phyloP scores from a whole-genome alignment of 2,113 vertebrate genomes.

The Rhegmatorhina hoffmannsi region DNA sequence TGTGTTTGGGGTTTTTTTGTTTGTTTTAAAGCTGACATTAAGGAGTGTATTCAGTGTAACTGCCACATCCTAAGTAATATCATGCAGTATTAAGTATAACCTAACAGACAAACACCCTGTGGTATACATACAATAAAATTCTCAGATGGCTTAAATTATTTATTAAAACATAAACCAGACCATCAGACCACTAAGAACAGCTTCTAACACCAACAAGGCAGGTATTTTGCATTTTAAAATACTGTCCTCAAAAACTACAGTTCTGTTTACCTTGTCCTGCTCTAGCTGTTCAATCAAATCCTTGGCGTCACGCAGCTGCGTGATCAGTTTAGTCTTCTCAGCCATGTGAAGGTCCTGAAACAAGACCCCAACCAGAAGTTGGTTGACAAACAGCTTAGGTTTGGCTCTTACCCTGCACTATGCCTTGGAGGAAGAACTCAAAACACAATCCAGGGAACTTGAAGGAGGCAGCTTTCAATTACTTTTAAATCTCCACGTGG shows the following conservation, averaged over 20 bases:
- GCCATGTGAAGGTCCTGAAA: constrained; percentile 90
- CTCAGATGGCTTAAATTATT: not conserved
- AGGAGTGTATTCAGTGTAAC: not conserved
- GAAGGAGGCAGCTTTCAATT: not conserved
- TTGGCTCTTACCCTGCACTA: not conserved
- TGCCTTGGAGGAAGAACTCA: not conserved
- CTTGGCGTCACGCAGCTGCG: constrained; percentile 93
- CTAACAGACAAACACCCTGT: not conserved
- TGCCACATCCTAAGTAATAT: not conserved
- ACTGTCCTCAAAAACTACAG: not conserved
- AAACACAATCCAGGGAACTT: not conserved
- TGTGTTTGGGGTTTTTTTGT: not conserved
- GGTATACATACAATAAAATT: not conserved
- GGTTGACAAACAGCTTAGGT: not conserved
- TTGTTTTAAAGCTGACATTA: not conserved
- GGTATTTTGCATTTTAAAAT: not conserved
- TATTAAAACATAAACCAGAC: not conserved
- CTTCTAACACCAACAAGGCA: not conserved
- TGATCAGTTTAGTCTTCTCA: constrained; percentile 96
- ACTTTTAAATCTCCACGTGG: not conserved
- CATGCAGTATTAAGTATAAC: not conserved
- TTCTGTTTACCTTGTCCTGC: constrained; percentile 93
- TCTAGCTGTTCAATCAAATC: constrained; percentile 95
- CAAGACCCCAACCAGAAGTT: not conserved
- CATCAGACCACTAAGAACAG: not conserved